These are phyloP conservation scores for Cheilosia soror DNA, from an alignment of 2,888 invertebrate species.

Conservation along the genomic window DNA sequence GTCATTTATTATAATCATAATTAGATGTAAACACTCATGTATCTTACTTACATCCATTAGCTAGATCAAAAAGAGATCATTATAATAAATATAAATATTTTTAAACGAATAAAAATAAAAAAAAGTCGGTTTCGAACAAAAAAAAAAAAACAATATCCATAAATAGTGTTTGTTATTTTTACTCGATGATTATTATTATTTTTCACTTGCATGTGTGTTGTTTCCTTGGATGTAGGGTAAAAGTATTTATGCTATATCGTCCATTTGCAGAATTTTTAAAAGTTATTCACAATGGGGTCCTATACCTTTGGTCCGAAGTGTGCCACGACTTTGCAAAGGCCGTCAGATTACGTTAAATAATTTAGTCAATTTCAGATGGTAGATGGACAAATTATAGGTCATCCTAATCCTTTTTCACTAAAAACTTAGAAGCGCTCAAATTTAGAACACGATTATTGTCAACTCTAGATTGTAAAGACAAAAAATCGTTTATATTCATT, in stretches of 20 bases:
- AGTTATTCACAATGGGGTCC: no score
- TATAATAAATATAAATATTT: conserved; percentile 32
- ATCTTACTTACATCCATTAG: conserved; percentile 37
- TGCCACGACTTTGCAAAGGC: no score
- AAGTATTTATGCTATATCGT: not conserved
- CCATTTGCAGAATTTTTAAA: conserved; percentile 32
- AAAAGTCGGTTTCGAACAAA: conserved; percentile 31
- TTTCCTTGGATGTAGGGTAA: not conserved
- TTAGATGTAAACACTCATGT: conserved; percentile 57
- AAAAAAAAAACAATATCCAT: conserved; percentile 14
- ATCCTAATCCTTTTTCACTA: no score
- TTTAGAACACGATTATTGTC: no score
- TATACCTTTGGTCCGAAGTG: no score
- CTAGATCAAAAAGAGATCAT: conserved; percentile 30
- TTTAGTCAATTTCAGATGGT: no score
- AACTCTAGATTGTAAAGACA: no score
- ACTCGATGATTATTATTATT: conserved; percentile 7
- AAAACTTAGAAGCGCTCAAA: no score
- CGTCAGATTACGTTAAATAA: no score
- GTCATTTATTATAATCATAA: conserved; percentile 41
- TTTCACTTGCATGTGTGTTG: conserved; percentile 39
- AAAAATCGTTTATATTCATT: no score
- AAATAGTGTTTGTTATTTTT: conserved; percentile 33
- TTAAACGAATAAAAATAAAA: conserved; percentile 54
- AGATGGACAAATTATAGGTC: no score